These are phyloP conservation scores for Hesperia comma DNA, from an alignment of 2,888 invertebrate species.

Conservation along the genomic window DNA sequence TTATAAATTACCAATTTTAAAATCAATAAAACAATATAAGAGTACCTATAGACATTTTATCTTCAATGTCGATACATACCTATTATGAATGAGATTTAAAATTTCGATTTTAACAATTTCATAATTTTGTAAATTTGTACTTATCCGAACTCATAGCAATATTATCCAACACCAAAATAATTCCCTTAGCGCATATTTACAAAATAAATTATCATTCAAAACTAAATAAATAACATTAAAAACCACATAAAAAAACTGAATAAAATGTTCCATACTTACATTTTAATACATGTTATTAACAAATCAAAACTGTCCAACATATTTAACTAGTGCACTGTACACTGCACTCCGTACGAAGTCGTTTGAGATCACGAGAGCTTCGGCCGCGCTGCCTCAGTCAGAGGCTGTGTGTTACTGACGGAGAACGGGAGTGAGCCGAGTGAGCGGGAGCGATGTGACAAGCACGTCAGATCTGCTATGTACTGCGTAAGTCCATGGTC, in stretches of 20 bases:
- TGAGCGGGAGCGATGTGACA: conserved; percentile 62
- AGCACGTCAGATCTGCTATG: conserved; percentile 57
- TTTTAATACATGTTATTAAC: conserved; percentile 32
- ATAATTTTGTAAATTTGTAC: background rate
- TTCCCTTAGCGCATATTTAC: background rate
- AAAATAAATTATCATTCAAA: background rate
- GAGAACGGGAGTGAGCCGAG: conserved; percentile 50
- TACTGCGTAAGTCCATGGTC: conserved; percentile 49
- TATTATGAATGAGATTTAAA: no score
- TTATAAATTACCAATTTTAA: no score
- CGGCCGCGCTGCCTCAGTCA: conserved; percentile 59
- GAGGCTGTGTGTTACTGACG: conserved; percentile 78
- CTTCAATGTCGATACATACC: no score
- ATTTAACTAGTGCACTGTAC: conserved; percentile 45
- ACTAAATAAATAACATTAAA: no score
- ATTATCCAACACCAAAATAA: background rate
- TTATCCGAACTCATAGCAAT: no score
- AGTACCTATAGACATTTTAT: no score
- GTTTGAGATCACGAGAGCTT: background rate
- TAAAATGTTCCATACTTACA: conserved; percentile 36
- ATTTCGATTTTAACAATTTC: no score
- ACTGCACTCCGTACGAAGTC: conserved; percentile 74
- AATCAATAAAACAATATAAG: no score
- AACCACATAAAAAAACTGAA: no score
- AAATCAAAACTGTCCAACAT: conserved; percentile 28